Evolutionary conservation across 30 jellyfish, hydroid and myxozoan genomes (phyloP), one percentile per base, ranked within the genome.

Genomic region (Aurelia sp.): DNA sequence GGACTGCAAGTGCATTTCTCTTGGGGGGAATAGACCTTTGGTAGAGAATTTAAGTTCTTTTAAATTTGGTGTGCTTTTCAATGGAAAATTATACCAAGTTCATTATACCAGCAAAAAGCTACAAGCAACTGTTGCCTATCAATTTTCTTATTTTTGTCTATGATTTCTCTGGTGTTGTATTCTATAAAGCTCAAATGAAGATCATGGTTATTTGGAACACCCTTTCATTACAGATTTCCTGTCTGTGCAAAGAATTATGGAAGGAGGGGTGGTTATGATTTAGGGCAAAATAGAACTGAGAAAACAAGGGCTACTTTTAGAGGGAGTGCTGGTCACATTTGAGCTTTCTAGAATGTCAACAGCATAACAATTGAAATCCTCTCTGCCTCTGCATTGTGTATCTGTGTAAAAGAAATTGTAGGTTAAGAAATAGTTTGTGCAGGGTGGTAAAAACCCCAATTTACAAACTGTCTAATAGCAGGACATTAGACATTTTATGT

Each of bases 371-470:
- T 66, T 8, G 22, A 38, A 47, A 52, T 61, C 72, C 57, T n/a
- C 51, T 60, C 87, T 84, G 82, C 91, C 93, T 73, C 87, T 82
- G 85, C 85, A 70, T 50, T 53, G 44, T 78, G 62, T 82, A 72
- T 52, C 58, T 59, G 74, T 84, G 88, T 77, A 70, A 84, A 84
- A 84, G 62, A 59, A 60, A 63, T 5, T 47, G 27, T 69, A 10
- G 57, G 31, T 4, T 3, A 44, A 44, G 55, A 44, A 44, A 44
- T 44, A 44, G 3, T 8, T 44, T 44, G 15, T 44, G 16, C 3
- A 44, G 13, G 55, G 55, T 44, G 3, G 3, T 44, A 8, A 44
- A 44, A 44, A 12, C 55, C 13, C 8, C 3, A 0, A 27, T 44
- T 44, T 7, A 44, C 55, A 1, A 7, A 44, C 15, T 44, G 11